Evolutionary conservation across 23 tunicate genomes (phyloP).

Genomic region (Phallusia fumigata): DNA sequence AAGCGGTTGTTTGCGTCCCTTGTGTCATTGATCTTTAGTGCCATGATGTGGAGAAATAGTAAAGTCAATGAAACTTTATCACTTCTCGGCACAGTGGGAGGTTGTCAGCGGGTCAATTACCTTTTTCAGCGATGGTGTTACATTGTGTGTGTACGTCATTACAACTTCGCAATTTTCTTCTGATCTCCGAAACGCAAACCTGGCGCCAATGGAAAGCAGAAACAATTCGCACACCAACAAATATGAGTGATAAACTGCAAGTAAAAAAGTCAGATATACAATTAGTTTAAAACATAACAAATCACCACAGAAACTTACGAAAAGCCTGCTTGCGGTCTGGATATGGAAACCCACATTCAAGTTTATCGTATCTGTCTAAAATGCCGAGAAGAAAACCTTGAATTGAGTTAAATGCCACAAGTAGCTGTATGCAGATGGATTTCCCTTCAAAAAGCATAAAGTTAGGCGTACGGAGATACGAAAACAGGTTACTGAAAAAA

Average conservation of each 20-base stretch:
- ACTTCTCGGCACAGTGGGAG: too few relatives aligned
- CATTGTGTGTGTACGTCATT: background rate
- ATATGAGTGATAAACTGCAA: slow-evolving; percentile 33
- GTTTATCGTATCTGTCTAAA: slow-evolving; percentile 15
- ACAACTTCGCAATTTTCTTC: slow-evolving; percentile 36
- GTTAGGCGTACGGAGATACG: background rate
- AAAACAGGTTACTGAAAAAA: too few relatives aligned
- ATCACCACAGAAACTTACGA: slow-evolving; percentile 29
- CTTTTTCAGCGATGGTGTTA: background rate
- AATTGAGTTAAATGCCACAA: slow-evolving; percentile 51
- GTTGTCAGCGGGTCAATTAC: background rate
- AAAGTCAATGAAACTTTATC: too few relatives aligned
- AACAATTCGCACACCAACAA: slow-evolving; percentile 33
- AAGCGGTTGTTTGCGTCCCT: too few relatives aligned
- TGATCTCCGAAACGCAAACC: slow-evolving; percentile 34
- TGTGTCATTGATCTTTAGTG: too few relatives aligned
- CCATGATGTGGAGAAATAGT: too few relatives aligned
- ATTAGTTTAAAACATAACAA: background rate
- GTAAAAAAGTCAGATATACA: background rate
- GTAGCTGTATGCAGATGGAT: slow-evolving; percentile 38
- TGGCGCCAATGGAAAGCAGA: slow-evolving; percentile 9
- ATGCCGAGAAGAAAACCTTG: slow-evolving; percentile 47
- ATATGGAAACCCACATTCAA: slow-evolving; percentile 77
- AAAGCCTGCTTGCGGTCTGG: slow-evolving; percentile 41
- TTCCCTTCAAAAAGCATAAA: slow-evolving; percentile 21